phyloP scores from a whole-genome alignment of 2,797 vertebrate genomes.

The Gymnodraco acuticeps region DNA sequence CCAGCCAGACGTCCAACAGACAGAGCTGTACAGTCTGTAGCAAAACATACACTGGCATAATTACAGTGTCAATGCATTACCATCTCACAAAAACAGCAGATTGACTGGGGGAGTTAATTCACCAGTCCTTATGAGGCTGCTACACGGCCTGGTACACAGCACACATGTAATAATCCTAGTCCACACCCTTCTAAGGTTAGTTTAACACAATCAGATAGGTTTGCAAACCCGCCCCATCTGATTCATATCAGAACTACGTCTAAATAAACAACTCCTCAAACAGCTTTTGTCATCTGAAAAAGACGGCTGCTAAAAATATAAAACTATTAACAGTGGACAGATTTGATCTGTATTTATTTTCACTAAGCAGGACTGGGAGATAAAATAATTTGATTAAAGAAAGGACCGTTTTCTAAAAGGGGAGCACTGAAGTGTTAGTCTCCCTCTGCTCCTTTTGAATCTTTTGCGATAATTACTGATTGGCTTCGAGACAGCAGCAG shows the following conservation, averaged over 20 bases:
- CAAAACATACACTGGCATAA: slow-evolving; percentile 35
- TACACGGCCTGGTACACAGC: slow-evolving; percentile 29
- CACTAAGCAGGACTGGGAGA: slow-evolving; percentile 34
- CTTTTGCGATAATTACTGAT: slow-evolving; percentile 62
- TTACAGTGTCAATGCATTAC: slow-evolving; percentile 16
- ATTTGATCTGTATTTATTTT: slow-evolving; percentile 22
- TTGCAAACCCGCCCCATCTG: background rate
- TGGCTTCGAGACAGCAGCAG: slow-evolving; percentile 48
- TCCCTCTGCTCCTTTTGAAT: slow-evolving; percentile 40
- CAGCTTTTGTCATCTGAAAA: slow-evolving; percentile 7
- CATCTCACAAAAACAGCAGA: slow-evolving; percentile 45
- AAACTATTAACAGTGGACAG: slow-evolving; percentile 7
- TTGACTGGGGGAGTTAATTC: slow-evolving; percentile 39
- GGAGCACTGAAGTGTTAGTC: slow-evolving; percentile 11
- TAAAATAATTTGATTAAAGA: slow-evolving; percentile 48
- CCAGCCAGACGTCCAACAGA: slow-evolving; percentile 14
- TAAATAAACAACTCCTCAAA: slow-evolving; percentile 29
- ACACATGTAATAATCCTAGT: slow-evolving; percentile 19
- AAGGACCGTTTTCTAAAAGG: slow-evolving; percentile 32
- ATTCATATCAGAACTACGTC: background rate
- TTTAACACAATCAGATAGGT: slow-evolving; percentile 31
- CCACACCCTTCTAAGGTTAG: slow-evolving; percentile 29
- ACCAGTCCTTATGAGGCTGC: slow-evolving; percentile 30
- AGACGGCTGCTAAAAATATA: background rate
- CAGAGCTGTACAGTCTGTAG: slow-evolving; percentile 12